Base-by-base conservation (phyloP, 2,797 vertebrate genomes). In the Macroramphosus scolopax region DNA sequence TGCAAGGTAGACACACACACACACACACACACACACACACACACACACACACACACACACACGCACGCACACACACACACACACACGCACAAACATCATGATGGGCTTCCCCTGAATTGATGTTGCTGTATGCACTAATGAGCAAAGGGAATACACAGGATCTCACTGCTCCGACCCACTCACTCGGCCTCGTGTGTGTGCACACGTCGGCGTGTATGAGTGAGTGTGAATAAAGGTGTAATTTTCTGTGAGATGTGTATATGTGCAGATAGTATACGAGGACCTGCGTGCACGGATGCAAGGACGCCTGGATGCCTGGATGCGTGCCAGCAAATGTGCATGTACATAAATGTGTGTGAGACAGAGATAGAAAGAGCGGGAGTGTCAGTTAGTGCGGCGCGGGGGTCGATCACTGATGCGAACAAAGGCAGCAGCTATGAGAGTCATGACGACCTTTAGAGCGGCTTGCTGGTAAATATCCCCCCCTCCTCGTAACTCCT, bases 101-200 rank as follows among this genome's bases (percentile, higher is more conserved):
- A 77, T 71, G 75, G 76, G 64, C 24, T 80, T 78, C 31, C 62
- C 60, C 57, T 77, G 72, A 80, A 86, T 66, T 71, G 65, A 82
- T 82, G 77, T 63, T 63, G 63, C 68, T 68, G 68, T 78, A 63
- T 42, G 61, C 26, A 48, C 24, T 83, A 83, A 87, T 82, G 76
- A 84, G 80, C 69, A 53, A 17, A 65, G 64, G 79, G 77, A 85
- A 78, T 80, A 75, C 53, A 34, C 43, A 17, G 35, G 42, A 61
- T 54, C 69, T 67, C 69, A 43, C 50, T 11, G 70, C 78, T 75
- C 37, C 26, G 6, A 71, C 77, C 64, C 57, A 63, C 64, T 65
- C 62, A 62, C 69, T 71, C 61, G 43, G 63, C 50, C 45, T 57
- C 3, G 1, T 61, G 52, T 50, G 50, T 34, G 53, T 26, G 20